Conservation (phyloP, 2,113 vertebrate genomes). For the Zootoca vivipara region DNA sequence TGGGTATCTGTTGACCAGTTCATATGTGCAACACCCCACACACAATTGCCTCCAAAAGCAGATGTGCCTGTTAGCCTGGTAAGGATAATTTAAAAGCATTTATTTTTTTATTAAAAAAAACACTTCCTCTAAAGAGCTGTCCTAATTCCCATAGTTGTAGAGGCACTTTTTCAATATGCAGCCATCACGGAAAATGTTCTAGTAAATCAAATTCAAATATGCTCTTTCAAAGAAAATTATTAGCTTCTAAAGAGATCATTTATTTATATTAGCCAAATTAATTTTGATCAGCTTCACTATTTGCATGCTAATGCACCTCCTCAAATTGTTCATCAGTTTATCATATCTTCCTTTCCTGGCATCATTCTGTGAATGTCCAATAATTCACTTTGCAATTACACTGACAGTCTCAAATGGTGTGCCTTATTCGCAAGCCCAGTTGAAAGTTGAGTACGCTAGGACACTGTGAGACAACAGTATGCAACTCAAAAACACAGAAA, state of each 20-base stretch:
- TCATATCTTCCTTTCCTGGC: slow-evolving; percentile 4
- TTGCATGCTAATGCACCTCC: slow-evolving; percentile 1
- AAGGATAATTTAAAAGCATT: background rate
- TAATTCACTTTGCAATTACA: background rate
- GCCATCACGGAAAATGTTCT: background rate
- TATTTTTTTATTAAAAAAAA: background rate
- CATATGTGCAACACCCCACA: background rate
- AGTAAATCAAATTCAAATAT: slow-evolving; percentile 1
- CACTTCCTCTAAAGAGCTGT: background rate
- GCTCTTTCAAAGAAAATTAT: slow-evolving; percentile 8
- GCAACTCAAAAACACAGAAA: background rate
- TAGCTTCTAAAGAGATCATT: background rate
- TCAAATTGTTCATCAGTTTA: background rate
- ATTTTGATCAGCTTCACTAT: background rate
- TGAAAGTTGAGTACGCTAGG: background rate
- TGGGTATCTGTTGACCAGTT: background rate
- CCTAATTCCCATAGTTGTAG: background rate
- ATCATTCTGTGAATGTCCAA: background rate
- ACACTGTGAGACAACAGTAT: background rate
- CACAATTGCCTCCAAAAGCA: background rate
- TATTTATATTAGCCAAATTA: slow-evolving; percentile 13
- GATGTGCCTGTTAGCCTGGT: background rate
- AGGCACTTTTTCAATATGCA: background rate
- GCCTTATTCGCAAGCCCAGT: background rate
- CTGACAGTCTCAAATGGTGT: background rate